These are phyloP conservation scores for Plagodis dolabraria DNA, from an alignment of 2,888 invertebrate genomes.

Conservation along the genomic window DNA sequence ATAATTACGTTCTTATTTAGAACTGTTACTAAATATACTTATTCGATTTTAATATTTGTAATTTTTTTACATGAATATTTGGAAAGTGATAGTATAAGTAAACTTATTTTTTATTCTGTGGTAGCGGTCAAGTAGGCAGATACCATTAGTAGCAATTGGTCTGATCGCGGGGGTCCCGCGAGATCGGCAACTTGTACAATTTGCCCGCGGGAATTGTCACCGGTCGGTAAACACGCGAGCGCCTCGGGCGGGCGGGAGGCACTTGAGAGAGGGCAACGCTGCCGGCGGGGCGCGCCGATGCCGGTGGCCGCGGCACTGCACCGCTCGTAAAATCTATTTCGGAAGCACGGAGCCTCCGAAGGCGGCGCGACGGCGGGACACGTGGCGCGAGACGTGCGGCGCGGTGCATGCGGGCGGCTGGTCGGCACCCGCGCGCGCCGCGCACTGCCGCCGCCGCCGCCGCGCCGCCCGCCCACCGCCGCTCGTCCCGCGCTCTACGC, in stretches of 20 bases:
- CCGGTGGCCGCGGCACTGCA: conserved; percentile 21
- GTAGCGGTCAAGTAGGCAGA: no score
- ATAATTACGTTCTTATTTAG: no score
- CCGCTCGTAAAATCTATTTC: conserved; percentile 47
- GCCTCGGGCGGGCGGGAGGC: conserved; percentile 9
- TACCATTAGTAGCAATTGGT: conserved; percentile 9
- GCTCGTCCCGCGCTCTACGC: conserved; percentile 30
- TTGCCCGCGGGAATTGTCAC: conserved; percentile 12
- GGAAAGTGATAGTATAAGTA: not conserved
- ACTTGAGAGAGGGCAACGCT: conserved; percentile 11
- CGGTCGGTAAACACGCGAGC: conserved; percentile 13
- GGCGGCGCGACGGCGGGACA: conserved; percentile 28
- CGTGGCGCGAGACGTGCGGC: conserved; percentile 45
- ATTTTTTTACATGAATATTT: not conserved
- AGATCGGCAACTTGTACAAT: conserved; percentile 14
- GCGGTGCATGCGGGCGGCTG: conserved; percentile 54
- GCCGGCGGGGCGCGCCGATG: conserved; percentile 16
- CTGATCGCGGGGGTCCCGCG: conserved; percentile 17
- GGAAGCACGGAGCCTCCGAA: conserved; percentile 25
- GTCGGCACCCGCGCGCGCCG: conserved; percentile 71
- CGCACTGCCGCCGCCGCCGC: conserved; percentile 61
- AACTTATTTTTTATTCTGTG: not conserved
- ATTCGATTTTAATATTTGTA: no score
- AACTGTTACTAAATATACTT: no score
- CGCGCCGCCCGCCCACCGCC: conserved; percentile 40